Evolutionary conservation across 2,888 invertebrate species (phyloP), one percentile per base, ranked within the genome.

Genomic region (Drosophila mercatorum): DNA sequence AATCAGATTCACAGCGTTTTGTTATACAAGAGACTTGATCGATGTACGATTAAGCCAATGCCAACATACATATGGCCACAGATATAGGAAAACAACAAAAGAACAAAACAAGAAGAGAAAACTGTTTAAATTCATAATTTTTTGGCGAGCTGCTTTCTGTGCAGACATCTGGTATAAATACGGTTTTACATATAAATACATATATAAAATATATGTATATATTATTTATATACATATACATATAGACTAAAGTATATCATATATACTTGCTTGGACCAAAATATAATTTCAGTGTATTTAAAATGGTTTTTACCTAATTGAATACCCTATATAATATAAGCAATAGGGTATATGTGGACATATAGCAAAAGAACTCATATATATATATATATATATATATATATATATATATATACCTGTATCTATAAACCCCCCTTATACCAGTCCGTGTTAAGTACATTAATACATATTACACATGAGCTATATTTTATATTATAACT

Each of bases 91-190:
- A 34, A 58, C 11, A 53, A 22, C 22, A 26, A 60, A n/a, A n/a
- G 17, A 22, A 22, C 22, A 34, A 55, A 34, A 58, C 11, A 53
- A 22, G n/a, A 26, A 60, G 10, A n/a, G 17, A 49, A 49, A 49
- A 26, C n/a, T n/a, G 10, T 49, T 40, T 72, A 43, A 34, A 26
- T 46, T 59, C 52, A 52, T 38, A 36, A 52, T 38, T 52, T 51
- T 12, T 12, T 34, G 36, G 51, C 43, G 6, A 46, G 34, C 40
- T 41, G 44, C 26, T 60, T 49, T 40, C 55, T 56, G 44, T 22
- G 22, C 40, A 40, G 46, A 72, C 43, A 65, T 74, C 75, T 74
- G 74, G 57, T 64, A 81, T 72, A 59, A 68, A 66, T 65, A 63
- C 51, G 58, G 38, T 0, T 28, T 2, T 26, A 31, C 2, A 44